phyloP scores from a whole-genome alignment of 2,888 invertebrate genomes.

The Erebia aethiops region DNA sequence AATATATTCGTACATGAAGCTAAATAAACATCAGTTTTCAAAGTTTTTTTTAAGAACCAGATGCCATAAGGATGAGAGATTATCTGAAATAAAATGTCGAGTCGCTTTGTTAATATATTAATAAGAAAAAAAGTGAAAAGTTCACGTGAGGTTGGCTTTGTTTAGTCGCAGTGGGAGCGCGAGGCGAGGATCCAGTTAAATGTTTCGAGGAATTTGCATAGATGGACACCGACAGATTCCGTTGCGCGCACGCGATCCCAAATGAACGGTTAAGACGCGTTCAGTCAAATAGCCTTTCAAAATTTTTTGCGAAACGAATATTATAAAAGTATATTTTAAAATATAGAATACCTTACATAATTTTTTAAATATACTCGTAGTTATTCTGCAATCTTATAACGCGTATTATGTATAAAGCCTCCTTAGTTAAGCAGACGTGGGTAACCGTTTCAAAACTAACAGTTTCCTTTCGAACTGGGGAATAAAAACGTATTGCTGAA shows the following conservation, averaged over 20 bases:
- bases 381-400: no score
- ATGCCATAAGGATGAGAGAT: constrained; percentile 36
- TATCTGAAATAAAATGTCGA: constrained; percentile 49
- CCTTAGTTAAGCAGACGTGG: no score
- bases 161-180: constrained; percentile 63
- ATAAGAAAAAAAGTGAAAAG: constrained; percentile 46
- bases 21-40: constrained; percentile 15
- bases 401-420: no score
- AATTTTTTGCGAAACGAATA: constrained; percentile 13
- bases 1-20: constrained; percentile 7
- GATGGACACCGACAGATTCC: constrained; percentile 75
- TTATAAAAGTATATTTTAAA: background rate
- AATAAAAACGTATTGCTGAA: no score
- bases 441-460: no score
- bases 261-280: constrained; percentile 38
- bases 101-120: constrained; percentile 44
- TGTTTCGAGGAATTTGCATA: constrained; percentile 81
- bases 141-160: constrained; percentile 58
- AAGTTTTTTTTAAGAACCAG: constrained; percentile 1
- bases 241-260: constrained; percentile 57
- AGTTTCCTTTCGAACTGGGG: no score
- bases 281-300: constrained; percentile 32
- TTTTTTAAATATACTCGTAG: no score
- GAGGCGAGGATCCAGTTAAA: constrained; percentile 72
- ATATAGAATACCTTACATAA: background rate